Evolutionary conservation across 2,113 vertebrate genomes (phyloP), one percentile per base, ranked within the genome.

Genomic region (Dicaeum eximium): DNA sequence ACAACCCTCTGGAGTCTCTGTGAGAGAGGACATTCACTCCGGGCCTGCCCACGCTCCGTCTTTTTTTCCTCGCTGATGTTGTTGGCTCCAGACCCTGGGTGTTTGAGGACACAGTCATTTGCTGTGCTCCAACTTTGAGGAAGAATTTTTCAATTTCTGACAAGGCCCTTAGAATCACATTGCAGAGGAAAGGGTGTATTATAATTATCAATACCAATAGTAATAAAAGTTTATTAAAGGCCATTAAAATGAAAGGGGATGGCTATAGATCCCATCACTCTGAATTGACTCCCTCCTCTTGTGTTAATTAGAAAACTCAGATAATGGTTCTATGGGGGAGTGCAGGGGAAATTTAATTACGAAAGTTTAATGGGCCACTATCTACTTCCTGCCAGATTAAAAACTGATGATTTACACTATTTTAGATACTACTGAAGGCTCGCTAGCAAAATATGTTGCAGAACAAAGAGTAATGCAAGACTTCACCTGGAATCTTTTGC

Each of bases 181-280:
- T 98, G 98, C 95, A 95, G 97, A 97, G 98, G 98, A 98, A 99
- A 98, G 98, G 98, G 98, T 98, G 98, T 98, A 98, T 99, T 99
- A 98, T 99, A 99, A 99, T 99, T 99, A 99, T 99, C 98, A 98
- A 98, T 99, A 99, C 97, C 98, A 98, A 98, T 98, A 98, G 98
- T 98, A 98, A 99, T 99, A 99, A 99, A 99, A 99, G 98, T 99
- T 99, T 99, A 99, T 99, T 99, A 99, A 99, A 99, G 98, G 99
- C 99, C 98, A 99, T 99, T 99, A 99, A 99, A 99, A 99, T 99
- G 98, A 98, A 99, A 99, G 98, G 99, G 98, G 98, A 98, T 98
- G 98, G 98, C 98, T 98, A 98, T 98, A 98, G 98, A 98, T 98
- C 95, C 98, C 98, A 99, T 99, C 98, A 99, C 98, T 99, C 98